Percentiles rank a stretch among this genome's conserved stretches.
Conservation (phyloP, 2,888 invertebrate species). For the Trissoscelio sp. region DNA sequence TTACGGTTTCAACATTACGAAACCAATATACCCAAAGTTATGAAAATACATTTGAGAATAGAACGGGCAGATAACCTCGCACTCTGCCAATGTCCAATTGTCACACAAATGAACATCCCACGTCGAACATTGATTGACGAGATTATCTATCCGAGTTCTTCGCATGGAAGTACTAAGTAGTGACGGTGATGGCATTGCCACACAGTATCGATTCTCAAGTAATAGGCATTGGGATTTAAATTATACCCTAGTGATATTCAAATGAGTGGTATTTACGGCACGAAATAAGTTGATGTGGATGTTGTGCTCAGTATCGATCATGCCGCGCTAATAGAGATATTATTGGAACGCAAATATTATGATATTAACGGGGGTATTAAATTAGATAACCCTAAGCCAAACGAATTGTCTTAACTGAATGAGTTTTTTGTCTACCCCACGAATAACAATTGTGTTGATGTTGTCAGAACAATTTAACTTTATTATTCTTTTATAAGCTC, state of each 20-base stretch:
- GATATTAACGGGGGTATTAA: conserved; percentile 11
- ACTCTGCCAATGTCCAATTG: conserved; percentile 17
- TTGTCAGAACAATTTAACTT: not conserved
- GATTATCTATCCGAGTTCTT: conserved; percentile 29
- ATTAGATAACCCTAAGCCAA: conserved; percentile 1
- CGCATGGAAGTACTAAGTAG: conserved; percentile 23
- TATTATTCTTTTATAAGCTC: not conserved
- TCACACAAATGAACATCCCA: conserved; percentile 34
- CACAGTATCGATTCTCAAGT: conserved; percentile 36
- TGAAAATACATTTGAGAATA: conserved; percentile 45
- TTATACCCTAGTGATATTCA: conserved; percentile 41
- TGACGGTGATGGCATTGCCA: conserved; percentile 32
- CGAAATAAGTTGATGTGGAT: conserved; percentile 24
- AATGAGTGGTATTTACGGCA: conserved; percentile 18
- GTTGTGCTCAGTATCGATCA: conserved; percentile 14
- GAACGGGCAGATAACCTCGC: conserved; percentile 8
- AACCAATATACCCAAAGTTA: conserved; percentile 45
- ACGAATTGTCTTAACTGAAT: not conserved
- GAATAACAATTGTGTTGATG: not conserved
- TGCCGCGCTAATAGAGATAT: conserved; percentile 34
- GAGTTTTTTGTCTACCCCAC: not conserved
- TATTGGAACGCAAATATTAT: conserved; percentile 26
- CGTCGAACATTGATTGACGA: conserved; percentile 41
- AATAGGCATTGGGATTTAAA: conserved; percentile 43
- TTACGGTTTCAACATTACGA: conserved; percentile 51